Evolutionary conservation across 2,113 vertebrate genomes (phyloP), one percentile per base, ranked within the genome.

Genomic region (Ceratotherium simum): DNA sequence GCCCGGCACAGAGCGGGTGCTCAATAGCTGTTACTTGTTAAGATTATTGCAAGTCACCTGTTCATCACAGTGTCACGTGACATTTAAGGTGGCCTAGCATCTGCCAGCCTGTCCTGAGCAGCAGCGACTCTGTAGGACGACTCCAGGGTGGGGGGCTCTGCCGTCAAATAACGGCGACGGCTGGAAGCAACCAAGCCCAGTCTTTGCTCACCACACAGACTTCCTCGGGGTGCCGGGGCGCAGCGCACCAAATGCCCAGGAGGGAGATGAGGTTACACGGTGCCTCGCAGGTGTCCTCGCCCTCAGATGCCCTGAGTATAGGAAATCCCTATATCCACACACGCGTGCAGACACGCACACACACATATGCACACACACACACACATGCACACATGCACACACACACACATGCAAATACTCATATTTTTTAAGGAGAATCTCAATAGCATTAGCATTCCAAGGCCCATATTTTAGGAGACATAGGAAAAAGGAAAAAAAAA

Each of bases 251-350:
- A 10, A 20, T 5, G 0, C 79, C 79, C 12, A 5, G 8, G 33
- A n/a, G 20, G 13, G 54, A 29, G 9, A 12, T 1, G 10, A 56
- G 48, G 39, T 1, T 17, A 1, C 2, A 0, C 2, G 2, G 16
- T 2, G 12, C 51, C 62, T 62, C 60, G 25, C 60, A 48, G 3
- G 13, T 16, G 6, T 5, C 31, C 46, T 8, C 2, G 0, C 25
- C 39, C 29, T 20, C 1, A 11, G 31, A 42, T 42, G 42, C 42
- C 42, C 42, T 42, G 42, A 42, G 42, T 5, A 42, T 42, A 25
- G 31, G 11, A 73, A 1, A 25, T 8, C 9, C 62, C 46, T 17
- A 20, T 1, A 6, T 23, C 31, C 54, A 18, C 7, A 20, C 39
- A 1, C 20, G 3, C 42, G 8, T 8, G 13, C 42, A 75, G 8